Evolutionary conservation across 2,113 vertebrate species (phyloP), one percentile per base, ranked within the genome.

Genomic region (Sigmodon hispidus): DNA sequence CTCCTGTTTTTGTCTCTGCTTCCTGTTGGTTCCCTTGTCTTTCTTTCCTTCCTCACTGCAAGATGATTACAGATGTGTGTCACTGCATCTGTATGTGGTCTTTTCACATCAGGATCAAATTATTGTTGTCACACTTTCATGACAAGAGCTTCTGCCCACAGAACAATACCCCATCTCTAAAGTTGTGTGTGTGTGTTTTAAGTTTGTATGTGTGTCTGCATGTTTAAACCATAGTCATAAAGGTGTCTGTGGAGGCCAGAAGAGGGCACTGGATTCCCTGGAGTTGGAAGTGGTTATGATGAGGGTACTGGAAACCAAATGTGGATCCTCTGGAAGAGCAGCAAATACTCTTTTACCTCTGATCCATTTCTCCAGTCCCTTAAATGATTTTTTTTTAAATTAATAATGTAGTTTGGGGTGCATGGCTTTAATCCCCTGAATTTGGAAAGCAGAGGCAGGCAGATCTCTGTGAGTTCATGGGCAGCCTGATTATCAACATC

Each of bases 341-440:
- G 75, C 45, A 50, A 13, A 6, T 9, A 16, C 29, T 77, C 45
- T 50, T 50, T 31, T 11, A 77, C 7, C 75, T 77, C 75, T 31
- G 13, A 50, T 7, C 26, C 45, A 50, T 77, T 50, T 31, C 45
- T 50, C 45, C 75, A 50, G 48, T 26, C 3, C 26, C 29, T 3
- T 1, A 26, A 73, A 43, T 63, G 26, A 26, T 63, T 73, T 21
- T 93, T 94, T 69, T 52, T 11, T 21, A n/a, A n/a, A 36, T 55
- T 89, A 75, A 75, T 84, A 26, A 87, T 87, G 72, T 87, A 77
- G 10, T 22, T 97, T 72, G 55, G 26, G 61, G 26, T 63, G 50
- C 17, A 76, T 61, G 7, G n/a, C 9, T 43, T 73, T 73, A 73
- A 24, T 43, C n/a, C 40, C 40, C 11, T 6, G 72, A 40, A 45